Evolutionary conservation across 1,140 invertebrate species (phyloP), one percentile per base, ranked within the genome.

Genomic region (Paracyclopina nana): DNA sequence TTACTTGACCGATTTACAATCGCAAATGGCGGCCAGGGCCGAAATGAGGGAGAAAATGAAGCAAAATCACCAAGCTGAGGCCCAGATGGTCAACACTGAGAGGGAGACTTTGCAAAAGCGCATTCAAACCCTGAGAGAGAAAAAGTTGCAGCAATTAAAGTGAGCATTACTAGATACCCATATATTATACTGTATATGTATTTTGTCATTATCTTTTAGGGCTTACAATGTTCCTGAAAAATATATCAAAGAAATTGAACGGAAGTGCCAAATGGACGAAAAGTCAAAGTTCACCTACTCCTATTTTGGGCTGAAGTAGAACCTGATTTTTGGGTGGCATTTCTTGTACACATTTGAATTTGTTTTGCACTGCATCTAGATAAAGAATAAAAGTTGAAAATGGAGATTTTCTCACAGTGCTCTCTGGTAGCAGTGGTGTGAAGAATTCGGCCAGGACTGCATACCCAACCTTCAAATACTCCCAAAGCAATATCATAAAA

Each of bases 1-100:
- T 6, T 42, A 42, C 40, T 22, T 42, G 14, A 22, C 6, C 40
- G 40, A 42, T 22, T 22, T 42, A n/a, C 14, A 42, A 14, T 6
- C n/a, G 20, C 40, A 42, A 42, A 42, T 42, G 40, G 40, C 14
- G n/a, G 6, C 40, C 8, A 42, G 8, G 14, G 24, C 14, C 8
- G 40, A 42, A 42, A 42, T 18, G 24, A 42, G 40, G 40, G 40
- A 42, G 6, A n/a, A 42, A 8, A 42, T 42, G 40, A n/a, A 6
- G 6, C 14, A 22, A 22, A 42, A 18, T 42, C 6, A 22, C 8
- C n/a, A 42, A 42, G 40, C 14, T 6, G 40, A 42, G 24, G 14
- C 14, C 8, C 8, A 22, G 6, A 6, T 6, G 14, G 14, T n/a
- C n/a, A n/a, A n/a, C 20, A 18, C 14, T 22, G 40, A 42, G 40